Conservation (phyloP, 2,888 invertebrate genomes). For the Neocrepidodera transversa region DNA sequence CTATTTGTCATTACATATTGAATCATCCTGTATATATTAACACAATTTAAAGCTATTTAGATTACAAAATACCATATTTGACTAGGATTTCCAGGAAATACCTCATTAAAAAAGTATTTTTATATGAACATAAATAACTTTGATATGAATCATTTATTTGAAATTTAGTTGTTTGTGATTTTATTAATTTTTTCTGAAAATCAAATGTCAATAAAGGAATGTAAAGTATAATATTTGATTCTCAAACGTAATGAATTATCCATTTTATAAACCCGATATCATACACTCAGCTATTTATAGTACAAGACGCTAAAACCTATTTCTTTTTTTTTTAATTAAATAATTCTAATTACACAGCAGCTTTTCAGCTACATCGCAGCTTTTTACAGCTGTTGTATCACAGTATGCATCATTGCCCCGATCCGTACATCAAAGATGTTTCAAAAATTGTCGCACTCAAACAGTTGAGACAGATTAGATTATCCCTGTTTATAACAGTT, state of each 20-base stretch:
- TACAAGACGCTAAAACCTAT: constrained; percentile 46
- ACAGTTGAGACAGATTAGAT: neutral
- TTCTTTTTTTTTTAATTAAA: constrained; percentile 41
- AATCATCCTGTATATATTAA: too few relatives aligned
- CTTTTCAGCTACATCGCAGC: constrained; percentile 55
- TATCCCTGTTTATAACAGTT: constrained; percentile 6
- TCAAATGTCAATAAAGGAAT: too few relatives aligned
- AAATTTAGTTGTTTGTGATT: too few relatives aligned
- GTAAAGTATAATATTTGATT: too few relatives aligned
- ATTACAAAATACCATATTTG: too few relatives aligned
- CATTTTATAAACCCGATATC: constrained; percentile 37
- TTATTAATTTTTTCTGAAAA: too few relatives aligned
- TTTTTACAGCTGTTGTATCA: constrained; percentile 61
- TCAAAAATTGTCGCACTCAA: constrained; percentile 7
- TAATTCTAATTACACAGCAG: constrained; percentile 51
- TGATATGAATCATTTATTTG: too few relatives aligned
- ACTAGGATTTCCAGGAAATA: too few relatives aligned
- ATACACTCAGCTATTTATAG: constrained; percentile 55
- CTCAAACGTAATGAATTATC: constrained; percentile 4
- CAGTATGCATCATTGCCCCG: constrained; percentile 62
- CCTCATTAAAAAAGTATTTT: too few relatives aligned
- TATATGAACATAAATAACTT: too few relatives aligned
- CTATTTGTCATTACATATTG: too few relatives aligned
- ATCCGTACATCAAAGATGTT: constrained; percentile 51
- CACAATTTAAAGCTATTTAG: too few relatives aligned